A percentile compares a stretch with the other conserved stretches of the same genome.
These are phyloP conservation scores for Venturia canescens DNA, from an alignment of 1,140 invertebrate genomes.

Conservation along the genomic window DNA sequence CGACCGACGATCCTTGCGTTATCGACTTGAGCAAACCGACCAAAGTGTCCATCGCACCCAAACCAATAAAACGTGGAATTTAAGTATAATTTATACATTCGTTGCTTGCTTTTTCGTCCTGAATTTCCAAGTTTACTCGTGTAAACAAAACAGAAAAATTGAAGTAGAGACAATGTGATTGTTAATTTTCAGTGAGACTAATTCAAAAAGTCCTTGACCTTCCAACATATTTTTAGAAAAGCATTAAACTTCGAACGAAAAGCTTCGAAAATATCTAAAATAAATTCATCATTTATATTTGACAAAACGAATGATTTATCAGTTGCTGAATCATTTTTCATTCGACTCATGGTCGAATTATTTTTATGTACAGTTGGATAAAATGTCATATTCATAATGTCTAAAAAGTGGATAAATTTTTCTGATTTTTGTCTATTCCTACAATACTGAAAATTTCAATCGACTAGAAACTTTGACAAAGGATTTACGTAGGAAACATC, in stretches of 20 bases:
- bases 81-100: slow-evolving; percentile 70
- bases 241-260: no score
- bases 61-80: slow-evolving; percentile 90
- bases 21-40: slow-evolving; percentile 93
- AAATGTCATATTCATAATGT: no score
- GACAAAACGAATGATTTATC: background rate
- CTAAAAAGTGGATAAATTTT: background rate
- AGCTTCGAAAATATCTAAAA: no score
- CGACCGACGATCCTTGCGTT: slow-evolving; percentile 80
- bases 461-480: background rate
- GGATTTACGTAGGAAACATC: background rate
- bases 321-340: no score
- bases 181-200: no score
- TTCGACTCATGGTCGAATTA: no score
- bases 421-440: background rate
- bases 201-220: no score
- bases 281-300: background rate
- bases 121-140: no score
- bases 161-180: no score
- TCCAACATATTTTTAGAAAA: no score
- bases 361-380: no score
- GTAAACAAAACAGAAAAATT: no score
- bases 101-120: slow-evolving; percentile 39
- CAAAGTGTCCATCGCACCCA: slow-evolving; percentile 92
- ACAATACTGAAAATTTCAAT: background rate